Evolutionary conservation across 2,113 vertebrate genomes (phyloP).

Genomic region (Nematolebias whitei): DNA sequence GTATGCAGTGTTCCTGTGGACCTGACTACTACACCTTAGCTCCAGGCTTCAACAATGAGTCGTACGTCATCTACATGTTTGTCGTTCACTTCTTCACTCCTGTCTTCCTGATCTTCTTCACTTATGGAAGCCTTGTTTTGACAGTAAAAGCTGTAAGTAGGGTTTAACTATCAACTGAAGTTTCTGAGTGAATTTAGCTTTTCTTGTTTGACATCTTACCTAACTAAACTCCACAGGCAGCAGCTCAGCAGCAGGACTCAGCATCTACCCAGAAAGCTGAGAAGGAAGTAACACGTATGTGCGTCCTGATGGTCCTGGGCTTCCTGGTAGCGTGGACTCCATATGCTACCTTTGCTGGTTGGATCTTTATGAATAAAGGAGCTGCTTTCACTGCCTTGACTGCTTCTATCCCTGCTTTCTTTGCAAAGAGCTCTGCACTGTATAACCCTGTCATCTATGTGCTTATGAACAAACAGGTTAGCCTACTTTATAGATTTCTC

Average conservation of each 20-base stretch:
- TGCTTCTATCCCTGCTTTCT: slow-evolving; percentile 83
- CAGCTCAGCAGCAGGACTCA: slow-evolving; percentile 82
- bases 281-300: slow-evolving; percentile 85
- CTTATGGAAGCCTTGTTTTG: slow-evolving; percentile 80
- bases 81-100: slow-evolving; percentile 75
- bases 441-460: slow-evolving; percentile 79
- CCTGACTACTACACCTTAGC: slow-evolving; percentile 83
- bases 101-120: slow-evolving; percentile 78
- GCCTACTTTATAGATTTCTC: neutral
- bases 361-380: slow-evolving; percentile 84
- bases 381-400: slow-evolving; percentile 73
- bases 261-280: slow-evolving; percentile 84
- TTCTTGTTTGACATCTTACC: neutral
- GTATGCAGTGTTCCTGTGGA: slow-evolving; percentile 81
- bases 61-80: slow-evolving; percentile 83
- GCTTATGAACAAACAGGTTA: slow-evolving; percentile 84
- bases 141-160: slow-evolving; percentile 81
- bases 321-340: slow-evolving; percentile 81
- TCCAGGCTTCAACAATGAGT: slow-evolving; percentile 81
- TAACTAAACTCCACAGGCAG: slow-evolving; percentile 36
- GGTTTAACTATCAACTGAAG: neutral
- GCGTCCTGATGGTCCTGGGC: slow-evolving; percentile 82
- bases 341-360: slow-evolving; percentile 76
- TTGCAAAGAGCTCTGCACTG: slow-evolving; percentile 84
- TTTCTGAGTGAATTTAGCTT: neutral